phyloP scores from a whole-genome alignment of 2,113 vertebrate genomes.

The Pluvianellus socialis region DNA sequence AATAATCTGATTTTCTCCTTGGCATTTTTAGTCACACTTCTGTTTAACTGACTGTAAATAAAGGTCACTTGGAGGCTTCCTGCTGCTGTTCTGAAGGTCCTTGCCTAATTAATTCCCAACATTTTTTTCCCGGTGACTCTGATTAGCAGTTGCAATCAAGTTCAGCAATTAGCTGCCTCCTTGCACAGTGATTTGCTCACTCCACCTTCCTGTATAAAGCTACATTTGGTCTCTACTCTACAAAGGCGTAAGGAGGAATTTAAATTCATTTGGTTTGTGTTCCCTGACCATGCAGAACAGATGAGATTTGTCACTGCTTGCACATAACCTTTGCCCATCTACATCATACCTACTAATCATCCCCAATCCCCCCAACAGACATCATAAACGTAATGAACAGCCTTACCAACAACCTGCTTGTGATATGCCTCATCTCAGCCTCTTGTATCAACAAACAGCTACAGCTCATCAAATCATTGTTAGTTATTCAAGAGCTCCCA shows the following conservation, averaged over 20 bases:
- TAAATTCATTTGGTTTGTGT: constrained; percentile 33
- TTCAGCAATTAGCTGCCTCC: constrained; percentile 82
- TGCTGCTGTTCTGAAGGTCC: constrained; percentile 84
- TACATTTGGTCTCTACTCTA: constrained; percentile 24
- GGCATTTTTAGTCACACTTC: constrained; percentile 88
- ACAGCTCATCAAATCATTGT: not conserved
- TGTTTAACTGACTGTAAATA: constrained; percentile 90
- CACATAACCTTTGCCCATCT: not conserved
- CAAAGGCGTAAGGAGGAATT: constrained; percentile 48
- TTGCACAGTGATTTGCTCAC: constrained; percentile 72
- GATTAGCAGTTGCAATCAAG: constrained; percentile 87
- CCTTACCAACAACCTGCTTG: not conserved
- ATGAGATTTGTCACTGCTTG: constrained; percentile 19
- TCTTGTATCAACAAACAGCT: not conserved
- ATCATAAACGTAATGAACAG: not conserved
- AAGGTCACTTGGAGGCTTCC: constrained; percentile 87
- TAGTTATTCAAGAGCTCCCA: not conserved
- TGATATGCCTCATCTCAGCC: not conserved
- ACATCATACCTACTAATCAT: not conserved
- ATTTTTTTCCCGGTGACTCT: constrained; percentile 77
- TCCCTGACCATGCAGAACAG: constrained; percentile 35
- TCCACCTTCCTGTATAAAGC: constrained; percentile 45
- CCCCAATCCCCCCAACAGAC: not conserved
- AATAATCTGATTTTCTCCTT: constrained; percentile 86
- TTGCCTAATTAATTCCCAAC: constrained; percentile 87